phyloP scores from a whole-genome alignment of 2,888 invertebrate species.

The Cheiracanthium punctorium region DNA sequence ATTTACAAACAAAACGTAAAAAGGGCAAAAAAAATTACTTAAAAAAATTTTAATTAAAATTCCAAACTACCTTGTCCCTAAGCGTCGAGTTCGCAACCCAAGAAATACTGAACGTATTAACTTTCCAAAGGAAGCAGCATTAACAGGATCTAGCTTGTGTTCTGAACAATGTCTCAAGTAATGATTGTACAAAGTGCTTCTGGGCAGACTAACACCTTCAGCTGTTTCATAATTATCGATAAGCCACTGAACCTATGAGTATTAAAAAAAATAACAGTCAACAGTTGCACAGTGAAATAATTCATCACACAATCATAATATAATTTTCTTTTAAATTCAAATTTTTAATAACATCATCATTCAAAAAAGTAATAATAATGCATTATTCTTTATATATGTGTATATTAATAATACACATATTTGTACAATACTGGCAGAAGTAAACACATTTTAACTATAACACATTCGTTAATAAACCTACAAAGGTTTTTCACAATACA shows the following conservation, averaged over 20 bases:
- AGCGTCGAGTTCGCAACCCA: constrained; percentile 92
- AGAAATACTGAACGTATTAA: constrained; percentile 98
- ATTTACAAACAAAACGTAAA: not conserved
- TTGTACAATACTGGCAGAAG: too few relatives aligned
- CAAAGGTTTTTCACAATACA: too few relatives aligned
- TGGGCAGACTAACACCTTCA: constrained; percentile 94
- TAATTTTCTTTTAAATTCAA: too few relatives aligned
- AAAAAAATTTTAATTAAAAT: not conserved
- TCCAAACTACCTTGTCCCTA: constrained; percentile 86
- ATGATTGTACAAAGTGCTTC: constrained; percentile 97
- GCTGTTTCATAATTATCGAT: constrained; percentile 99
- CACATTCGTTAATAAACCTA: too few relatives aligned
- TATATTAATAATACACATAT: too few relatives aligned
- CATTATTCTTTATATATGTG: too few relatives aligned
- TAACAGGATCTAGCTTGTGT: constrained; percentile 97
- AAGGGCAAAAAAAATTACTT: not conserved
- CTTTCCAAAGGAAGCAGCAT: constrained; percentile 99
- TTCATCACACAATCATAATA: too few relatives aligned
- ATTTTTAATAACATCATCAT: too few relatives aligned
- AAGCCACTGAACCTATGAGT: constrained; percentile 93
- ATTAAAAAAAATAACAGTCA: too few relatives aligned
- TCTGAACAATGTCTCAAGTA: constrained; percentile 93
- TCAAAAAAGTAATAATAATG: too few relatives aligned
- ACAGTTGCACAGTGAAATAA: too few relatives aligned
- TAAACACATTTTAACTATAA: too few relatives aligned